phyloP scores from a whole-genome alignment of 2,113 vertebrate genomes.

The Calyptommatus sinebrachiatus region DNA sequence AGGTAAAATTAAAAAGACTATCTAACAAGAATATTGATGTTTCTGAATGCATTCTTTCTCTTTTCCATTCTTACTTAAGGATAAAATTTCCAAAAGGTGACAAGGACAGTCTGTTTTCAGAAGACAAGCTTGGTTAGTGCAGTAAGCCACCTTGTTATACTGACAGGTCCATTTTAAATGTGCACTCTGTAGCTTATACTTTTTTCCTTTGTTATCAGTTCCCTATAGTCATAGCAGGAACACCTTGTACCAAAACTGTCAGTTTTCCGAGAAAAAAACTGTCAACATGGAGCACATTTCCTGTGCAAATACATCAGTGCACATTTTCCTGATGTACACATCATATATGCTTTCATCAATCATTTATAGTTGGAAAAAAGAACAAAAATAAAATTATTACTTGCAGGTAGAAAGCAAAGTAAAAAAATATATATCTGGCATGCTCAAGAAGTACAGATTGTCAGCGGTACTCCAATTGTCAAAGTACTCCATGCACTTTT shows the following conservation, averaged over 20 bases:
- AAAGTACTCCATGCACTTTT: neutral
- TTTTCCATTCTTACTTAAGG: constrained; percentile 5
- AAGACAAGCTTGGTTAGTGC: constrained; percentile 40
- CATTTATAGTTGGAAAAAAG: constrained; percentile 65
- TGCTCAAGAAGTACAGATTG: constrained; percentile 24
- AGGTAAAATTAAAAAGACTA: neutral
- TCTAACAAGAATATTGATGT: too few species aligned
- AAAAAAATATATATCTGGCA: constrained; percentile 37
- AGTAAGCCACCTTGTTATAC: constrained; percentile 44
- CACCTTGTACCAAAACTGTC: constrained; percentile 74
- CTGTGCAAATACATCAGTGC: constrained; percentile 67
- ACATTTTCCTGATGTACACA: constrained; percentile 68
- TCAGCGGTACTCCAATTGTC: neutral
- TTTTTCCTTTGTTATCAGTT: constrained; percentile 58
- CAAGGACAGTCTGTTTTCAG: constrained; percentile 26
- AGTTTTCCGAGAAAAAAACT: constrained; percentile 70
- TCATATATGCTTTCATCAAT: constrained; percentile 65
- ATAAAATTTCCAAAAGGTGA: constrained; percentile 19
- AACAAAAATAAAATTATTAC: constrained; percentile 27
- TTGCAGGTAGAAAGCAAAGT: constrained; percentile 14
- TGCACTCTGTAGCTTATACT: constrained; percentile 41
- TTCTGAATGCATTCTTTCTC: neutral
- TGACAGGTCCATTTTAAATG: constrained; percentile 48
- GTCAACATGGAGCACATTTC: constrained; percentile 61
- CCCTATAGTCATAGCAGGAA: constrained; percentile 65